phyloP scores from a whole-genome alignment of 2,113 vertebrate species.

The Recurvirostra avosetta region DNA sequence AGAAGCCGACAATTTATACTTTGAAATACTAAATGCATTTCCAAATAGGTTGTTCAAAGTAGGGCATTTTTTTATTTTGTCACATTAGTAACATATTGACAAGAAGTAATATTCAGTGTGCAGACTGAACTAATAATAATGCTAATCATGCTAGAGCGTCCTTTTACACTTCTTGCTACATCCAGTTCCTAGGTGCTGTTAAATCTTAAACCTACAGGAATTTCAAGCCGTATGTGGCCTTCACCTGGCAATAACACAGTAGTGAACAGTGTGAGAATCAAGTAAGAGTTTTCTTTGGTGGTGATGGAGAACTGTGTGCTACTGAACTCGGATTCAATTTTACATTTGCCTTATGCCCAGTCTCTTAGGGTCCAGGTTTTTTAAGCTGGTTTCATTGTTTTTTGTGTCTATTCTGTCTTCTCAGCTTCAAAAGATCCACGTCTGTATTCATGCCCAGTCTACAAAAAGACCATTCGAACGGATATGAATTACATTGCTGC shows the following conservation, averaged over 20 bases:
- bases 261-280: neutral
- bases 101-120: neutral
- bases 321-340: neutral
- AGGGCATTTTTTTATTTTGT: neutral
- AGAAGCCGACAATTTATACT: neutral
- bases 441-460: conserved; percentile 89
- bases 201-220: neutral
- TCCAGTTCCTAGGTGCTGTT: neutral
- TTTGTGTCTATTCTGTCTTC: neutral
- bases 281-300: neutral
- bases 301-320: neutral
- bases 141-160: neutral
- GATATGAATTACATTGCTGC: conserved; percentile 87
- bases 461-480: conserved; percentile 88
- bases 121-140: neutral
- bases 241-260: neutral
- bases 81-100: neutral
- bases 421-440: conserved; percentile 80
- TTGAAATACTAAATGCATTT: neutral
- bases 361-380: neutral
- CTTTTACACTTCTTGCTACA: neutral
- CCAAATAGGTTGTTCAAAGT: neutral
- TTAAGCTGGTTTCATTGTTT: neutral
- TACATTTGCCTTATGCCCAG: neutral
- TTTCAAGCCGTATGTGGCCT: neutral